Base-by-base conservation (phyloP, 2,113 vertebrate species). In the Neolamprologus falcicula region DNA sequence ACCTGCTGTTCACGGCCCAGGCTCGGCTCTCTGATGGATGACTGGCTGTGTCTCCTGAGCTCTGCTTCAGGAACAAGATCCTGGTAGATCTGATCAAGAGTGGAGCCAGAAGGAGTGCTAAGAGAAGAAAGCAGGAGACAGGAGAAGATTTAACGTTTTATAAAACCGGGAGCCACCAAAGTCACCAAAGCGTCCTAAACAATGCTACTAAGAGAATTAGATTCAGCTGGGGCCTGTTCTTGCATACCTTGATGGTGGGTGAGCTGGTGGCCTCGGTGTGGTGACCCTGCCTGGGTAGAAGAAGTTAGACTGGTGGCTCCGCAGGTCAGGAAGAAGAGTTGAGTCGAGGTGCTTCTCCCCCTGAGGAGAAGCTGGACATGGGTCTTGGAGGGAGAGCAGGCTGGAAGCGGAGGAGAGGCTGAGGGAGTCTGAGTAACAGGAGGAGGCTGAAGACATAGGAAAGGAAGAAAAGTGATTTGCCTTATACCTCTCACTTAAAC, bases 361-460 rank as follows among this genome's bases (percentile, higher is more conserved):
- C 91, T 13, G 94, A 85, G 17, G 93, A 40, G 78, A 83, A 24
- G 35, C 52, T 11, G 90, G 76, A 47, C 57, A 93, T 10, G 96
- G 93, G n/a, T 99, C 98, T 88, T 97, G 97, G 6, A 98, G 96
- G 2, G 98, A 99, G 71, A 96, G 96, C 88, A 98, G 90, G 92
- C 98, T 98, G 93, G 97, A 97, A 85, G 97, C 95, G 0, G 97
- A 95, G 7, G 96, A 96, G 4, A 98, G 94, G 90, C 97, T 96
- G 7, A 95, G 80, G 86, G 95, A 94, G 40, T 98, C 97, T 5
- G 92, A 90, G 40, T 83, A 86, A 45, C 68, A 88, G 59, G 76
- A 87, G 42, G 91, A 92, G 47, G 7, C 81, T 26, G 57, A 13
- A 80, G 52, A 47, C 14, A 79, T 4, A 54, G 7, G 5, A 31